Conservation (phyloP, 2,888 invertebrate genomes). For the Drosophila putrida region DNA sequence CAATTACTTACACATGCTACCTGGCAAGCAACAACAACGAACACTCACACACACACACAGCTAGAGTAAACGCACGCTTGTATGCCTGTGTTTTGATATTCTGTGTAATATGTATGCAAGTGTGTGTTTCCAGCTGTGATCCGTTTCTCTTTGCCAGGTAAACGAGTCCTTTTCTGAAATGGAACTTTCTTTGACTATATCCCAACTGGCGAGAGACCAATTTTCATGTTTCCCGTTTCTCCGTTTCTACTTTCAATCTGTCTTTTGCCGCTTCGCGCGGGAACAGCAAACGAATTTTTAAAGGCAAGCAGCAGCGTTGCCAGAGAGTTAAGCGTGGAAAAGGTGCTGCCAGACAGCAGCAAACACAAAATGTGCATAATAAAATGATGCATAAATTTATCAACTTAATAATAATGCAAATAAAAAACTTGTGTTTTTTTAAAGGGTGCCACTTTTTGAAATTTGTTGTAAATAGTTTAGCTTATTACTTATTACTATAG, state of each 20-base stretch:
- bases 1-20: constrained; percentile 68
- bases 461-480: too few relatives aligned
- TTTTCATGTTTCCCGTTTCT: constrained; percentile 25
- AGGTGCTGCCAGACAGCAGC: constrained; percentile 18
- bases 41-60: background rate
- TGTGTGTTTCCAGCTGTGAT: constrained; percentile 3
- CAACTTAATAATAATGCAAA: too few relatives aligned
- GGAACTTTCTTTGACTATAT: constrained; percentile 34
- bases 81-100: background rate
- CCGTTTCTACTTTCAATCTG: constrained; percentile 9
- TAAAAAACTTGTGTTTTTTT: too few relatives aligned
- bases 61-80: background rate
- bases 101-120: too few relatives aligned
- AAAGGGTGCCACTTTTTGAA: too few relatives aligned
- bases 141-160: constrained; percentile 31
- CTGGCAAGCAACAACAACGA: constrained; percentile 22
- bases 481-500: too few relatives aligned
- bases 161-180: constrained; percentile 20
- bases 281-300: constrained; percentile 23
- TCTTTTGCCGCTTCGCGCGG: constrained; percentile 34
- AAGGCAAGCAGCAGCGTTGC: constrained; percentile 39
- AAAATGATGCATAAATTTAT: too few relatives aligned
- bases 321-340: background rate
- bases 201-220: constrained; percentile 46
- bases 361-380: background rate